Evolutionary conservation across 2,797 vertebrate genomes (phyloP).

Genomic region (Sebastes diaconus): DNA sequence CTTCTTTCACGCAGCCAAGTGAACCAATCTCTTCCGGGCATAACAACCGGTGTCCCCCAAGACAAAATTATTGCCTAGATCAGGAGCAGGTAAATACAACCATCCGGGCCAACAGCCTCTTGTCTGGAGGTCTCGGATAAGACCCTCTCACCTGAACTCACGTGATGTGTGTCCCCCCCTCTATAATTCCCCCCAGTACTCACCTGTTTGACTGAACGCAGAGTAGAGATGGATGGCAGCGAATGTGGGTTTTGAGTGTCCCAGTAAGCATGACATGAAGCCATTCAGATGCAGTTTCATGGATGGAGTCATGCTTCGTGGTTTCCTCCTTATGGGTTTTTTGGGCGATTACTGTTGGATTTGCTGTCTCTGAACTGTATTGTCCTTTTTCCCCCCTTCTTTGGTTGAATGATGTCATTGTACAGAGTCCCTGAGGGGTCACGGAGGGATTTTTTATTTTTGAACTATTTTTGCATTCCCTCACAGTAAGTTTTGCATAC

Average conservation of each 20-base stretch:
- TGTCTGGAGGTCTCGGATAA: conserved; percentile 49
- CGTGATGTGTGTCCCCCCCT: conserved; percentile 48
- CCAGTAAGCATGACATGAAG: conserved; percentile 54
- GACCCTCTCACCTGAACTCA: conserved; percentile 46
- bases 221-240: conserved; percentile 34
- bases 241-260: conserved; percentile 46
- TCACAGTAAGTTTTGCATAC: background rate
- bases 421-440: background rate
- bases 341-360: conserved; percentile 10
- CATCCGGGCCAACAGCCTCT: conserved; percentile 39
- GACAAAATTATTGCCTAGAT: conserved; percentile 87
- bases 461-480: background rate
- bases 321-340: conserved; percentile 41
- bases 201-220: conserved; percentile 61
- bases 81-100: conserved; percentile 83
- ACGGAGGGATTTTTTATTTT: background rate
- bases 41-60: conserved; percentile 78
- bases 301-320: conserved; percentile 47
- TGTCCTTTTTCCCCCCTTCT: background rate
- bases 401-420: conserved; percentile 36
- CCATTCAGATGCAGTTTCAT: conserved; percentile 23
- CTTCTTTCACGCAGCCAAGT: conserved; percentile 83
- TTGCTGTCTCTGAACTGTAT: background rate
- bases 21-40: conserved; percentile 79
- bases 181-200: conserved; percentile 21